Evolutionary conservation across 2,113 vertebrate species (phyloP), one percentile per base, ranked within the genome.

Genomic region (Phalacrocorax carbo): DNA sequence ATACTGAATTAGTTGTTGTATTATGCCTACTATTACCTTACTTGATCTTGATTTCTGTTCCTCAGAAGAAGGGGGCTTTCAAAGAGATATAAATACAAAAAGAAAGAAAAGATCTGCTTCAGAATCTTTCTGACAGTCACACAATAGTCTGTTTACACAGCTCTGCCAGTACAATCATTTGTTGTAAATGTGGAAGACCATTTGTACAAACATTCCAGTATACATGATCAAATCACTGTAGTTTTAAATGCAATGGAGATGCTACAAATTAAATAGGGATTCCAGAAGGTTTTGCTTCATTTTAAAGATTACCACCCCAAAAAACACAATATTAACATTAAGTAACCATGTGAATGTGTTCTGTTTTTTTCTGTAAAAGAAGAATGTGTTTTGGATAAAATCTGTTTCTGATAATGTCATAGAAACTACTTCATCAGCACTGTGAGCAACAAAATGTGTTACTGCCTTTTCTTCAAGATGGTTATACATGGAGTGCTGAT

Each of bases 221-320:
- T 32, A 46, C 10, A 5, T 20, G 4, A 57, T 49, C 15, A 80
- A 52, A 86, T 30, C 52, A 61, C 10, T 44, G 13, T 46, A 32
- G 21, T 58, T 42, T 83, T 38, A 76, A 73, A 69, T 18, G 1
- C 18, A 54, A 22, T 36, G 7, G 14, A 85, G 38, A 48, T 42
- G 4, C 6, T 46, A 42, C 16, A 76, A 34, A 40, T 48, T 48
- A 34, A 88, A 68, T 51, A 70, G 1, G 1, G 46, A 88, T 77
- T 92, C 29, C 29, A 51, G 34, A 90, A 44, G 2, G 5, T 8
- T 26, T 78, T 60, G 77, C 34, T 81, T 36, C 26, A 23, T 65
- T 66, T 36, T 29, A 82, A 58, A 62, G 23, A 62, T 0, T 9
- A 14, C 0, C 10, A 13, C 8, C 7, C 3, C 0, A 3, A 34